Evolutionary conservation across 2,888 invertebrate species (phyloP).

Genomic region (Laspeyria flexula): DNA sequence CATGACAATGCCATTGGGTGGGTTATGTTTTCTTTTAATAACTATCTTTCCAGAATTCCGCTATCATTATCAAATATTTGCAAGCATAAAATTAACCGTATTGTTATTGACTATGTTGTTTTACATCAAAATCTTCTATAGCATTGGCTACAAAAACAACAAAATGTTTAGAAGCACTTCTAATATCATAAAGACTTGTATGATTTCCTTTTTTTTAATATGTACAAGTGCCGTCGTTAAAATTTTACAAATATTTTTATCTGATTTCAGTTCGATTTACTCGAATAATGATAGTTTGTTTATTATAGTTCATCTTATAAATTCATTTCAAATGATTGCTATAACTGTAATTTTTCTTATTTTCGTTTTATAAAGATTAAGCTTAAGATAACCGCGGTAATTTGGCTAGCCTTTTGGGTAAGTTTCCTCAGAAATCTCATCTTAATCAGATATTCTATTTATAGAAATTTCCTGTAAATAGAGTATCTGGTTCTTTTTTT

Average conservation of each 20-base stretch:
- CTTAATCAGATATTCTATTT: too few relatives aligned
- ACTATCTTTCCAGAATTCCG: background rate
- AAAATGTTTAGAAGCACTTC: conserved; percentile 13
- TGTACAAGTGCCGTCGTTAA: too few relatives aligned
- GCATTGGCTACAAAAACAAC: conserved; percentile 42
- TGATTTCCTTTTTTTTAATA: conserved; percentile 60
- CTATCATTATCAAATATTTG: conserved; percentile 48
- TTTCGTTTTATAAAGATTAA: too few relatives aligned
- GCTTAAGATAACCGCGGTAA: too few relatives aligned
- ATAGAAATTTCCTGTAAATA: too few relatives aligned
- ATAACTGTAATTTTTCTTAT: conserved; percentile 44
- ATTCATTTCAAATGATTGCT: conserved; percentile 45
- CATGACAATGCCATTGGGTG: conserved; percentile 52
- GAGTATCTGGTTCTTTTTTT: too few relatives aligned
- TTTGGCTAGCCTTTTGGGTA: too few relatives aligned
- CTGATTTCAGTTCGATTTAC: conserved; percentile 49
- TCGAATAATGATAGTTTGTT: background rate
- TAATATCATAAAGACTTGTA: conserved; percentile 35
- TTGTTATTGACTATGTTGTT: conserved; percentile 56
- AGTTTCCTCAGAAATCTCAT: too few relatives aligned
- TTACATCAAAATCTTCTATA: conserved; percentile 60
- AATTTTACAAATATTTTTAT: conserved; percentile 62
- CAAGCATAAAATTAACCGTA: conserved; percentile 57
- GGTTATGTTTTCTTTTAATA: conserved; percentile 39
- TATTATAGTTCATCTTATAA: conserved; percentile 29